Percentiles rank a stretch among this genome's conserved stretches.
These are phyloP conservation scores for Hemitrygon akajei DNA, from an alignment of 2,797 vertebrate genomes.

Conservation along the genomic window DNA sequence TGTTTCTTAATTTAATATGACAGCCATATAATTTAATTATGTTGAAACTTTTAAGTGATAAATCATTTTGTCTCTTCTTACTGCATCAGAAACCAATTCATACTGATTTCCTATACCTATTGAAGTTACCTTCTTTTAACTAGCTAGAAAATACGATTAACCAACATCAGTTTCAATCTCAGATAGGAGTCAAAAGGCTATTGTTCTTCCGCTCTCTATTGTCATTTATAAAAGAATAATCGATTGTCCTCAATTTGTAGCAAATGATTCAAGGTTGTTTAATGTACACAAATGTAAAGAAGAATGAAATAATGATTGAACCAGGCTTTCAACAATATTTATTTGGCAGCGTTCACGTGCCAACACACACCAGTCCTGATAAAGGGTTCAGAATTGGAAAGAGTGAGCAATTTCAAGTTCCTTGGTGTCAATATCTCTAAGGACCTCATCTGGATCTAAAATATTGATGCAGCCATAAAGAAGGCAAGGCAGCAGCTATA, in stretches of 20 bases:
- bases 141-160: neutral
- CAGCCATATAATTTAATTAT: neutral
- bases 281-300: too few species aligned
- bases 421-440: too few species aligned
- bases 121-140: neutral
- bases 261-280: neutral
- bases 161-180: neutral
- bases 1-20: neutral
- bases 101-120: neutral
- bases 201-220: slow-evolving; percentile 33
- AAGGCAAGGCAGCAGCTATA: too few species aligned
- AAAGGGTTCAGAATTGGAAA: too few species aligned
- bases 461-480: too few species aligned
- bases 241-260: neutral
- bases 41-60: neutral
- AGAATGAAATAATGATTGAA: too few species aligned
- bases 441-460: too few species aligned
- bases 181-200: neutral
- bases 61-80: neutral
- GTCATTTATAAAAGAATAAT: neutral
- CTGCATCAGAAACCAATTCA: neutral
- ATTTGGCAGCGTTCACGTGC: neutral
- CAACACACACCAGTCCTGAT: too few species aligned
- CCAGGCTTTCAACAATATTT: neutral
- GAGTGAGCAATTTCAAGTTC: too few species aligned